Conservation (phyloP, 53 echinoderm and acorn worm genomes). For the Crossaster papposus region DNA sequence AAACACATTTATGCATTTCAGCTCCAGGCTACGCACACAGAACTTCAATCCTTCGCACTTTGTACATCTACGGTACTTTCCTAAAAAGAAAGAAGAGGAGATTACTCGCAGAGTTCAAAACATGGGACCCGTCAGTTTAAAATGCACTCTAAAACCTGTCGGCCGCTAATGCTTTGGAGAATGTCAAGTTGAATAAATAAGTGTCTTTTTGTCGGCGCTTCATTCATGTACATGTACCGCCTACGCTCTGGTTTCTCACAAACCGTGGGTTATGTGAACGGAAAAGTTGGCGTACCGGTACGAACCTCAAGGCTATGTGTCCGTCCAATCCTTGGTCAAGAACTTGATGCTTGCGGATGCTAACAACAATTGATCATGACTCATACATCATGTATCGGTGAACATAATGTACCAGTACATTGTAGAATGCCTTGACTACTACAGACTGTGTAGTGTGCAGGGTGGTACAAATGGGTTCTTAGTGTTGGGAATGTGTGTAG, state of each 20-base stretch:
- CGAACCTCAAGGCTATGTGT: background rate
- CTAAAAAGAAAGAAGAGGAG: background rate
- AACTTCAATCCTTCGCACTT: background rate
- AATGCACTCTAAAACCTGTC: background rate
- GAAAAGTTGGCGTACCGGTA: background rate
- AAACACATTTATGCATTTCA: too few relatives aligned
- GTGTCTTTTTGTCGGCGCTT: background rate
- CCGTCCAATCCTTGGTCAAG: background rate
- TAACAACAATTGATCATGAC: constrained; percentile 11
- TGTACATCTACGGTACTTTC: background rate
- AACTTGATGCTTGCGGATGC: background rate
- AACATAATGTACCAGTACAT: background rate
- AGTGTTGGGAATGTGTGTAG: background rate
- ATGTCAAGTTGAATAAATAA: background rate
- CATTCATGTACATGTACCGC: background rate
- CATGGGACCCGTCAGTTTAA: background rate
- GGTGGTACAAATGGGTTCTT: background rate
- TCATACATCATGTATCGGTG: background rate
- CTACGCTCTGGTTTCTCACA: background rate
- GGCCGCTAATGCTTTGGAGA: background rate
- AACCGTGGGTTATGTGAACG: background rate
- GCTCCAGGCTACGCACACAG: background rate
- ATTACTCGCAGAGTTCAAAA: background rate
- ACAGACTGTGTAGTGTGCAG: background rate
- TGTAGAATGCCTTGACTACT: background rate